Conservation (phyloP, 1,140 invertebrate species). For the Samia ricini region DNA sequence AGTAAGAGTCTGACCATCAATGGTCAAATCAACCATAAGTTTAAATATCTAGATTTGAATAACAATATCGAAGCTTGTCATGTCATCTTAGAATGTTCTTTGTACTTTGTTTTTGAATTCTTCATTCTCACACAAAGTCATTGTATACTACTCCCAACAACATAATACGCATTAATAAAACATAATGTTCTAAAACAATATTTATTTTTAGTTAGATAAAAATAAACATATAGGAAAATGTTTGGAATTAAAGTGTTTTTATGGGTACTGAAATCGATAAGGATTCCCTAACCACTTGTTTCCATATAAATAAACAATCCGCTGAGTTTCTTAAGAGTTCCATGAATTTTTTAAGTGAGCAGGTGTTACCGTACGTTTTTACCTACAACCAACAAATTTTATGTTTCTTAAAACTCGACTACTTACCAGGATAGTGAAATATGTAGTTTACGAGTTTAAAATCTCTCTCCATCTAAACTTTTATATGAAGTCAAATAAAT, state of each 20-base stretch:
- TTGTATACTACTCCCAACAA: too few relatives aligned
- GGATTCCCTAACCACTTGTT: not conserved
- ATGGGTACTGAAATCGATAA: not conserved
- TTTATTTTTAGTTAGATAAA: too few relatives aligned
- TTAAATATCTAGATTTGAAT: too few relatives aligned
- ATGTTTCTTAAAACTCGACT: not conserved
- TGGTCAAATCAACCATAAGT: too few relatives aligned
- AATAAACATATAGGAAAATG: not conserved
- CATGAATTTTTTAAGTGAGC: not conserved
- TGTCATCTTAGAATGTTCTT: too few relatives aligned
- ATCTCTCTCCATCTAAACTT: too few relatives aligned
- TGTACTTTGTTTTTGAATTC: too few relatives aligned
- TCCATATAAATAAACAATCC: not conserved
- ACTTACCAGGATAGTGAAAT: not conserved
- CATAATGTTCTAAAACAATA: not conserved
- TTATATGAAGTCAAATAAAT: too few relatives aligned
- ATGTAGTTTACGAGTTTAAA: not conserved
- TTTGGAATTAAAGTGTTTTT: not conserved
- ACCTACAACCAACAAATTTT: not conserved
- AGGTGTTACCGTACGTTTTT: not conserved
- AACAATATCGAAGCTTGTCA: too few relatives aligned
- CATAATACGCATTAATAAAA: too few relatives aligned
- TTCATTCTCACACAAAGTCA: too few relatives aligned
- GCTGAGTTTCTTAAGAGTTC: not conserved
- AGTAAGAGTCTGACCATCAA: too few relatives aligned